These are phyloP conservation scores for Lagopus leucura DNA, from an alignment of 2,113 vertebrate species.

Conservation along the genomic window DNA sequence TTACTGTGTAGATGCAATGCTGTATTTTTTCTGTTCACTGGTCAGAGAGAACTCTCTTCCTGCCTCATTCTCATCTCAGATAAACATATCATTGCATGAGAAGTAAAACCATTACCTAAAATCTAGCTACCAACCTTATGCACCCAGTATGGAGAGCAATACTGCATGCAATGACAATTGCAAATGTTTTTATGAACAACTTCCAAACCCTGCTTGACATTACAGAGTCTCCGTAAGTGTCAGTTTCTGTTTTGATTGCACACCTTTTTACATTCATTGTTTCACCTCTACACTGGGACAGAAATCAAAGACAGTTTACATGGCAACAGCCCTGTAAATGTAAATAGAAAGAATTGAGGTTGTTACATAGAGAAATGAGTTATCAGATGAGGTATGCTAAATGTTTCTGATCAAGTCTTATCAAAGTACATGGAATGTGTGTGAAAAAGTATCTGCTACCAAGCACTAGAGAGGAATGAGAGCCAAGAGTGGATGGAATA, in stretches of 20 bases:
- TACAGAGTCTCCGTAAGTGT: background rate
- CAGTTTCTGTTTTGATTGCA: background rate
- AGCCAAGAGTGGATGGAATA: background rate
- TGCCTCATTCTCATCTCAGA: background rate
- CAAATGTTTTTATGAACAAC: background rate
- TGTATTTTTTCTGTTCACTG: background rate
- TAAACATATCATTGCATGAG: background rate
- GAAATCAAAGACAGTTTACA: slow-evolving; percentile 21
- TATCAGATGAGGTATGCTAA: background rate
- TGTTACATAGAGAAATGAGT: background rate
- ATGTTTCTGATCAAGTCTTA: background rate
- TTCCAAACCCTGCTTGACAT: background rate
- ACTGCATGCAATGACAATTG: background rate
- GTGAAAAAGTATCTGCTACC: background rate
- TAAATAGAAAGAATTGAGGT: slow-evolving; percentile 1
- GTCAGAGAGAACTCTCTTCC: background rate
- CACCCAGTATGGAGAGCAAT: background rate
- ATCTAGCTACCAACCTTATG: background rate
- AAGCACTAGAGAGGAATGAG: background rate
- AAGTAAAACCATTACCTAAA: background rate
- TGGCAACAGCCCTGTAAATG: background rate
- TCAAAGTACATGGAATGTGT: background rate
- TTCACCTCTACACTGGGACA: background rate
- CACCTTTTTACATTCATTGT: background rate
- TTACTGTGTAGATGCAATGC: background rate